Evolutionary conservation across 1,140 invertebrate species (phyloP).

Genomic region (Drosophila nebulosa): DNA sequence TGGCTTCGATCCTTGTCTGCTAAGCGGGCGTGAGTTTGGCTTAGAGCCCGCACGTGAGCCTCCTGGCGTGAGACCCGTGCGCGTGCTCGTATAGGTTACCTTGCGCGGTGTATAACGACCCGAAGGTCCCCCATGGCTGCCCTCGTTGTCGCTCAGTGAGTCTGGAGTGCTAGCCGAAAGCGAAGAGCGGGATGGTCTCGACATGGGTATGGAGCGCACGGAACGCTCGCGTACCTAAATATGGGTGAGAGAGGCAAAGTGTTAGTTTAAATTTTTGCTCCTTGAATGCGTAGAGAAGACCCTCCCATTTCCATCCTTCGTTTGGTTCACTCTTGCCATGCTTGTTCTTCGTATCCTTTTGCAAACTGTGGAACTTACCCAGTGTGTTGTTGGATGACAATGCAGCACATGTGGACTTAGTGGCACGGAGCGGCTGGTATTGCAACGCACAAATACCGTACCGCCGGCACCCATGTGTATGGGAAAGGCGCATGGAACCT

Average conservation of each 20-base stretch:
- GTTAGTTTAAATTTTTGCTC: background rate
- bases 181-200: slow-evolving; percentile 86
- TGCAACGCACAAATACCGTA: slow-evolving; percentile 80
- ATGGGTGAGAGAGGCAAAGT: background rate
- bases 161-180: slow-evolving; percentile 91
- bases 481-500: slow-evolving; percentile 92
- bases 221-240: slow-evolving; percentile 93
- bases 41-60: slow-evolving; percentile 87
- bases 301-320: background rate
- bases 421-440: slow-evolving; percentile 79
- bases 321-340: background rate
- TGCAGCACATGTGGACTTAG: slow-evolving; percentile 80
- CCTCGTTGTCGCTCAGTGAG: slow-evolving; percentile 93
- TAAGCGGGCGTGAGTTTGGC: slow-evolving; percentile 90
- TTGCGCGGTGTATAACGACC: slow-evolving; percentile 83
- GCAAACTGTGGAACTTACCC: slow-evolving; percentile 81
- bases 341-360: slow-evolving; percentile 3
- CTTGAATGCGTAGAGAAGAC: background rate
- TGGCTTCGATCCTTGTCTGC: slow-evolving; percentile 92
- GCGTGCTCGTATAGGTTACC: slow-evolving; percentile 83
- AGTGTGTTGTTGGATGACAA: slow-evolving; percentile 85
- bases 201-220: slow-evolving; percentile 92
- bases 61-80: slow-evolving; percentile 83
- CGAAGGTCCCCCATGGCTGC: slow-evolving; percentile 84
- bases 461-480: slow-evolving; percentile 87